Base-by-base conservation (phyloP, 2,888 invertebrate genomes). In the Uropetala carovei region DNA sequence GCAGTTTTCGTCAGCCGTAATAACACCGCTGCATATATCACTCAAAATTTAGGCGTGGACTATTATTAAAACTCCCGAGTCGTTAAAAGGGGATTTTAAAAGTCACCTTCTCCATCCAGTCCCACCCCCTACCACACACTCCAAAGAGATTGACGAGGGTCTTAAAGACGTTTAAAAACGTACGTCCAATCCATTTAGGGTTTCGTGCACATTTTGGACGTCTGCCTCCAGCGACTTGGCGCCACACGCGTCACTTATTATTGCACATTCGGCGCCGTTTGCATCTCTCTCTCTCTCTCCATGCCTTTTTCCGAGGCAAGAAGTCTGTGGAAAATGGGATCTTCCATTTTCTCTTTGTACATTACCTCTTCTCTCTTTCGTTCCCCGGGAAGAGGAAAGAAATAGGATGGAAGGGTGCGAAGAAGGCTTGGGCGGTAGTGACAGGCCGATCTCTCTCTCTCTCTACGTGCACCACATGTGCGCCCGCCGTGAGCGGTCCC, bases 171-270 rank as follows among this genome's bases (percentile, higher is more conserved):
- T 68, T 18, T 60, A 64, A 89, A 89, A 64, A 60, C 60, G 89
- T 64, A 43, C 89, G 89, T 30, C 64, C 43, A 43, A 86, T 89
- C 89, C 89, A 89, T 89, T 89, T 89, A 89, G 64, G 89, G 89
- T 64, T 89, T 43, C 89, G 64, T 64, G 43, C 43, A 64, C 89
- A 43, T 43, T 64, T 89, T 89, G 89, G 89, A 89, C 60, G 89
- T 5, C 64, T 89, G 89, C 89, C 89, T 60, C 43, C 64, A n/a
- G 64, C 43, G 89, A 64, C 43, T 89, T 89, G 89, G 89, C 89
- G 89, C 89, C 89, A 43, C 64, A 18, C 18, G 43, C 27, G 43
- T 30, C 60, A 9, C 86, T 27, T 59, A 86, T 86, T 86, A 59
- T 60, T 86, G 30, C 89, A 64, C 64, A 13, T 13, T 10, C 89